Conservation (phyloP, 2,888 invertebrate species). For the Therioaphis trifolii region DNA sequence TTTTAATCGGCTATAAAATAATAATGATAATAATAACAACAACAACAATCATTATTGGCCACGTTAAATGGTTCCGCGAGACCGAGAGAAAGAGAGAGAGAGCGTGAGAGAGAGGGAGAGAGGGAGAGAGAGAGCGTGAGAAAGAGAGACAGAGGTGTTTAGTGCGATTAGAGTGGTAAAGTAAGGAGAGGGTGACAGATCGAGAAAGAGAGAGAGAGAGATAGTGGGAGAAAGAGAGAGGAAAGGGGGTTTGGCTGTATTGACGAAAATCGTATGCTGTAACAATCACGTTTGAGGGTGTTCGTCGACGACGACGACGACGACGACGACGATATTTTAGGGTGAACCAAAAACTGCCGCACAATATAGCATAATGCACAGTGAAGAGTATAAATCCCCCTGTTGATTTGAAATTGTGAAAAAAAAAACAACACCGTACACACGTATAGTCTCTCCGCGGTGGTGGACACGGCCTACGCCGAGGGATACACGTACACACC, state of each 20-base stretch:
- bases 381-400: slow-evolving; percentile 1
- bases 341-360: slow-evolving; percentile 31
- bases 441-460: slow-evolving; percentile 13
- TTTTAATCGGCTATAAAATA: no score
- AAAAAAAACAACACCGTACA: slow-evolving; percentile 16
- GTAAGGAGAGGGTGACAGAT: neutral
- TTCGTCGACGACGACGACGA: neutral
- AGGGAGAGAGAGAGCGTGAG: neutral
- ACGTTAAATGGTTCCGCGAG: no score
- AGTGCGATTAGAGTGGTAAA: no score
- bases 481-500: slow-evolving; percentile 28
- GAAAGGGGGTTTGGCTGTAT: neutral
- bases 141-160: neutral
- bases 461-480: slow-evolving; percentile 8
- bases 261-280: neutral
- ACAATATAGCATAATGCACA: no score
- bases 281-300: slow-evolving; percentile 11
- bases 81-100: neutral
- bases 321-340: slow-evolving; percentile 34
- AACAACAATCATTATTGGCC: no score
- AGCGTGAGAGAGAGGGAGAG: no score
- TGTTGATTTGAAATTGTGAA: slow-evolving; percentile 30
- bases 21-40: no score
- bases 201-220: no score
- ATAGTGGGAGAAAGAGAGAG: neutral